These are phyloP conservation scores for Abramis brama DNA, from an alignment of 2,113 vertebrate species.

Conservation along the genomic window DNA sequence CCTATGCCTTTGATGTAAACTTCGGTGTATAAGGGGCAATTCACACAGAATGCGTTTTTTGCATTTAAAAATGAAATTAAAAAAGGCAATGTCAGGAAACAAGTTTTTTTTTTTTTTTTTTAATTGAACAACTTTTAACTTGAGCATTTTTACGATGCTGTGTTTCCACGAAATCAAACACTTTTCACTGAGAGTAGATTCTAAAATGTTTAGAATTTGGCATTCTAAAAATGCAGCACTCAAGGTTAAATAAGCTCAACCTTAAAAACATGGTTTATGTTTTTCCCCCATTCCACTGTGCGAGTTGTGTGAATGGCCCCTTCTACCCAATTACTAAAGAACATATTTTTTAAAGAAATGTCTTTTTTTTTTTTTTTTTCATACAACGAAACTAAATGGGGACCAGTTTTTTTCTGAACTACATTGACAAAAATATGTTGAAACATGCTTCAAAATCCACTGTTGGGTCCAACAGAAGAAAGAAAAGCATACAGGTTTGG, in stretches of 20 bases:
- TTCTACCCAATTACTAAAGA: background rate
- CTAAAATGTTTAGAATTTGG: too few relatives aligned
- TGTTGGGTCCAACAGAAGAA: background rate
- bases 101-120: too few relatives aligned
- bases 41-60: background rate
- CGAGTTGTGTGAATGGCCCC: background rate
- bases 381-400: background rate
- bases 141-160: too few relatives aligned
- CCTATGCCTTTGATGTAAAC: background rate
- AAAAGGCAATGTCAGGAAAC: background rate
- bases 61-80: too few relatives aligned
- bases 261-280: background rate
- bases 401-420: background rate
- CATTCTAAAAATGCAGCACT: too few relatives aligned
- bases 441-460: background rate
- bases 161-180: background rate
- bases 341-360: too few relatives aligned
- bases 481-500: background rate
- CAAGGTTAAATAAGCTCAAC: too few relatives aligned
- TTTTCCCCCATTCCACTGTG: too few relatives aligned
- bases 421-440: background rate
- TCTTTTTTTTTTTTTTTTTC: too few relatives aligned
- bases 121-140: too few relatives aligned
- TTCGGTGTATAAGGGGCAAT: background rate
- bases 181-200: too few relatives aligned